Evolutionary conservation across 2,113 vertebrate genomes (phyloP), one percentile per base, ranked within the genome.

Genomic region (Myxocyprinus asiaticus): DNA sequence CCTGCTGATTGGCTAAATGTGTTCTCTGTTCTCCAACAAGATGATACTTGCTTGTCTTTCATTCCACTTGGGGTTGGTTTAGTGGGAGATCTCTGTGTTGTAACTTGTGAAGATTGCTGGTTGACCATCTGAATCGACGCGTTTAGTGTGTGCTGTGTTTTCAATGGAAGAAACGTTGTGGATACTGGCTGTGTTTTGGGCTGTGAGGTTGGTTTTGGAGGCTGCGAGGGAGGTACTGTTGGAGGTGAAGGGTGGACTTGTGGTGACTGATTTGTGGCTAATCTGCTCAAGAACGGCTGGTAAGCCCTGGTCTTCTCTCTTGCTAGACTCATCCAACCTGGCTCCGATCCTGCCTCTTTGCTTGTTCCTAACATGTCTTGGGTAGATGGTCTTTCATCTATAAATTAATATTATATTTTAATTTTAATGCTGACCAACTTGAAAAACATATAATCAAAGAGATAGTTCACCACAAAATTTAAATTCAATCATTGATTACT

Each of bases 321-420:
- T 0, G 90, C 89, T n/a, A 92, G 80, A 58, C 89, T 92, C 85
- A 94, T 89, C 94, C 94, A 94, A 61, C 88, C 84, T 8, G 92
- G 93, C 15, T 89, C 69, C 0, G 84, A 9, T 15, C 6, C 81
- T 22, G 61, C 12, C 48, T 79, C 82, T 76, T 65, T 78, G 7
- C 43, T 48, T 44, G 51, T 43, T 22, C 65, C 56, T n/a, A 33
- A 17, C 44, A 43, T 65, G 14, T 65, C 47, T 43, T 64, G 73
- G 22, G 50, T 10, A n/a, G 61, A 53, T 4, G 73, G 47, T 65
- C 14, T 64, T 9, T 4, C 15, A 22, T 62, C 73, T 76, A 14
- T n/a, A 50, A 59, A n/a, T 33, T 6, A 51, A 33, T 47, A 22
- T 6, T 12, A 5, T 12, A 48, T 56, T 55, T 53, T 55, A 12